Evolutionary conservation across 2,797 vertebrate genomes (phyloP).

Genomic region (Astyanax mexicanus): DNA sequence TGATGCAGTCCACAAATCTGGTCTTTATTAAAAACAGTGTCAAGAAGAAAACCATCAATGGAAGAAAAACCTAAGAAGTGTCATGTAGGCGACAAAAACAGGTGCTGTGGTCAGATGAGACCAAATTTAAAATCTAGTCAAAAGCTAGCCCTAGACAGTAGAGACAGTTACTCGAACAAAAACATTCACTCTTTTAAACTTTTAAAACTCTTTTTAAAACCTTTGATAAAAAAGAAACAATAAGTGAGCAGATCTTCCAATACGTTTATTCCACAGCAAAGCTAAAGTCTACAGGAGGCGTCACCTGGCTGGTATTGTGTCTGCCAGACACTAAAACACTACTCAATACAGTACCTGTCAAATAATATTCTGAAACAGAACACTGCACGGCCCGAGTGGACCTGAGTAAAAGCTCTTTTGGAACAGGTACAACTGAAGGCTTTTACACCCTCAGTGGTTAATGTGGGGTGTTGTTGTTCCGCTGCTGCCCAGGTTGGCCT

Average conservation of each 20-base stretch:
- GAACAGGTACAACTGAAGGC: conserved; percentile 75
- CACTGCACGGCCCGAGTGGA: conserved; percentile 26
- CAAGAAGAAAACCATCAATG: too few species aligned
- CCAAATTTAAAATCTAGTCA: too few species aligned
- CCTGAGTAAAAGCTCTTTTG: conserved; percentile 77
- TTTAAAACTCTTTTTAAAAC: too few species aligned
- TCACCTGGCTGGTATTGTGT: conserved; percentile 9
- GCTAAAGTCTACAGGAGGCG: not conserved
- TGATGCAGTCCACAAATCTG: too few species aligned
- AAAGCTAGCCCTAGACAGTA: too few species aligned
- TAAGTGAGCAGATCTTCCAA: not conserved
- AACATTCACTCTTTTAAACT: too few species aligned
- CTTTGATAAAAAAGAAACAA: too few species aligned
- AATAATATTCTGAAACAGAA: conserved; percentile 57
- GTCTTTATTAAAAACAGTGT: too few species aligned
- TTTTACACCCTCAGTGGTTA: conserved; percentile 73
- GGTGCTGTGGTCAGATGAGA: too few species aligned
- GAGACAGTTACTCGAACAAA: too few species aligned
- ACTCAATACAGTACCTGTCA: conserved; percentile 61
- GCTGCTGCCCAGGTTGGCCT: not conserved
- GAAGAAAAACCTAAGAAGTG: too few species aligned
- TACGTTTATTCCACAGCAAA: not conserved
- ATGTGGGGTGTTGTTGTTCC: conserved; percentile 55
- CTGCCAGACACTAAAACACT: conserved; percentile 67
- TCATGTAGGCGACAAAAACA: too few species aligned